Conservation (phyloP, 2,113 vertebrate species). For the Mellivora capensis region DNA sequence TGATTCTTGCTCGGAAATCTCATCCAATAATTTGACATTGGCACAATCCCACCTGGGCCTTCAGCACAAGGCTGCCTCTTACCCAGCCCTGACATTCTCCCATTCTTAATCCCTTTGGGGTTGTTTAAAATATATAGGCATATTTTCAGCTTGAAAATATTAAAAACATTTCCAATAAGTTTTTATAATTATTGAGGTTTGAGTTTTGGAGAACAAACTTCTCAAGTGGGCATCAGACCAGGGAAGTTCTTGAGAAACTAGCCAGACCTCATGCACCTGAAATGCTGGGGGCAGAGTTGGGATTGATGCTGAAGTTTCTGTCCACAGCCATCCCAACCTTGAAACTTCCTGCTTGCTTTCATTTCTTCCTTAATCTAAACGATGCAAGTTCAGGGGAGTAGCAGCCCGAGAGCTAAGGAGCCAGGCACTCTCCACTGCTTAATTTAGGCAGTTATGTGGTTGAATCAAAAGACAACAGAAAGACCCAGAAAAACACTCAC, state of each 20-base stretch:
- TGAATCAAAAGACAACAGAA: background rate
- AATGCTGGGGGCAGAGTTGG: background rate
- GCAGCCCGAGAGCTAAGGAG: background rate
- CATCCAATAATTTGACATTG: constrained; percentile 59
- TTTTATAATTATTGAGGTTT: constrained; percentile 61
- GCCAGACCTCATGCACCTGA: background rate
- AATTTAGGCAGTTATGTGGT: background rate
- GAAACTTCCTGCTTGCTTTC: background rate
- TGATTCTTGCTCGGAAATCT: constrained; percentile 51
- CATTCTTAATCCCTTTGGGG: constrained; percentile 48
- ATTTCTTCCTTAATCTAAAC: background rate
- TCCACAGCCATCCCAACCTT: background rate
- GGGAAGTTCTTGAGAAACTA: background rate
- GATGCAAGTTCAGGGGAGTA: background rate
- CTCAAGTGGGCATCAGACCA: background rate
- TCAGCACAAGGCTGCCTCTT: background rate
- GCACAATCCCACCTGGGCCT: constrained; percentile 16
- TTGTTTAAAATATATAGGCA: constrained; percentile 64
- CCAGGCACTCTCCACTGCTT: background rate
- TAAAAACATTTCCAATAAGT: constrained; percentile 47
- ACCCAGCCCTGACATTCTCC: background rate
- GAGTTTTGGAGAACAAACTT: background rate
- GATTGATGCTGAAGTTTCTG: background rate
- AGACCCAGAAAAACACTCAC: background rate
- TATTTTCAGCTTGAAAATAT: constrained; percentile 53